Base-by-base conservation (phyloP, 1,140 invertebrate genomes). In the Ceratosolen solmsi region DNA sequence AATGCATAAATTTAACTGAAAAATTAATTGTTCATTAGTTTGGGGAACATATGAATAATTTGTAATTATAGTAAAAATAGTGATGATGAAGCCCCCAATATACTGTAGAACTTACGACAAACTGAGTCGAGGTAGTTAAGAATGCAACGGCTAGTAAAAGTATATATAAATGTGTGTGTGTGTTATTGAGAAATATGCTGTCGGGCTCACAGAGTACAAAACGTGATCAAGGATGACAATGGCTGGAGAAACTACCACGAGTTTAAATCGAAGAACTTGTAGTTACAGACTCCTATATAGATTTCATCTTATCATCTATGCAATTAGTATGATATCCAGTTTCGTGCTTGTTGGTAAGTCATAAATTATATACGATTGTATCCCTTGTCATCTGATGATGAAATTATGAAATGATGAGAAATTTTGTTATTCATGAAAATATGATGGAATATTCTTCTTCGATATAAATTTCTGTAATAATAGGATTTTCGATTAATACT, bases 271-370 rank as follows among this genome's bases (percentile, higher is more conserved):
- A 49, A 15, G 22, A 65, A 71, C 20, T 25, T 33, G 46, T 46
- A 41, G 33, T 27, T 1, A 46, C n/a, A 33, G 63, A 30, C 22
- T 27, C 15, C 36, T 22, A 22, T 27, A 1, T 49, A 41, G 9
- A 22, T 30, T 63, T 36, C 71, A 33, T 46, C 41, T 65, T 1
- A 54, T 71, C n/a, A 33, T 82, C 46, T 68, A 22, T 38, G 41
- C 76, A 27, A 25, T 46, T 36, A 86, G 80, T 56, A n/a, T 82
- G 20, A 54, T 84, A 0, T 83, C 77, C 79, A 58, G 46, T 51
- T 73, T 83, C 76, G 65, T 73, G 56, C 60, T 80, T 56, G 74
- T 82, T 60, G 70, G 75, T 77, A 17, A 77, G 75, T 41, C 33
- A 1, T 46, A 7, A 46, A 46, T 46, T 46, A 7, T 46, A 46